These are phyloP conservation scores for Poeciliopsis prolifica DNA, from an alignment of 2,113 vertebrate species.

Conservation along the genomic window DNA sequence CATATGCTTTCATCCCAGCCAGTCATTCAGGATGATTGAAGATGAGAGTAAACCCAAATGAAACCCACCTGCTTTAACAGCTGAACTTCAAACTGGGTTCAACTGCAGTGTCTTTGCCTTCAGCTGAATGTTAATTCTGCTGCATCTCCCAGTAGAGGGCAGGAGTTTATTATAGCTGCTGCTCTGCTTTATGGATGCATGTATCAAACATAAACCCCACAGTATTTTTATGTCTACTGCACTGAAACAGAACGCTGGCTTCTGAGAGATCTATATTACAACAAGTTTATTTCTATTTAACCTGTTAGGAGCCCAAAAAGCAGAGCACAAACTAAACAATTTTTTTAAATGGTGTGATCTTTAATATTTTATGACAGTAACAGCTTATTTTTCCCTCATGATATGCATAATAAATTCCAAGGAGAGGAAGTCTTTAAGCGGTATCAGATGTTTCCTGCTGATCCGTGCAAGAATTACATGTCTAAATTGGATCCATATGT, in stretches of 20 bases:
- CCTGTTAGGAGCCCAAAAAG: background rate
- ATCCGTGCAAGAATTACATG: background rate
- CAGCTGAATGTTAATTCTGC: background rate
- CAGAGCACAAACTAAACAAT: background rate
- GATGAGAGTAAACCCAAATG: background rate
- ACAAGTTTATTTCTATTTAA: background rate
- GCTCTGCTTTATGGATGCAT: background rate
- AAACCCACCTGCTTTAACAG: conserved; percentile 26
- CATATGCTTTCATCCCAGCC: conserved; percentile 14
- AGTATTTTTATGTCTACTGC: background rate
- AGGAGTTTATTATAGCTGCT: conserved; percentile 17
- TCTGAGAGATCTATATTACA: background rate
- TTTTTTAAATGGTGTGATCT: background rate
- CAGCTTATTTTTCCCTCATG: background rate
- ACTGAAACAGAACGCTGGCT: background rate
- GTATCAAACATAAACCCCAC: background rate
- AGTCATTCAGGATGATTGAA: conserved; percentile 13
- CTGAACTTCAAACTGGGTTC: conserved; percentile 11
- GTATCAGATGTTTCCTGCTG: background rate
- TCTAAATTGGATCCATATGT: background rate
- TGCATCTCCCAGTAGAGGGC: conserved; percentile 56
- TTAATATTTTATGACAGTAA: background rate
- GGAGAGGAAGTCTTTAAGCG: background rate
- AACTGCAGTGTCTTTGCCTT: background rate
- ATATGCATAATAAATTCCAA: background rate